Conservation (phyloP, 2,888 invertebrate genomes). For the Neoitamus cyanurus region DNA sequence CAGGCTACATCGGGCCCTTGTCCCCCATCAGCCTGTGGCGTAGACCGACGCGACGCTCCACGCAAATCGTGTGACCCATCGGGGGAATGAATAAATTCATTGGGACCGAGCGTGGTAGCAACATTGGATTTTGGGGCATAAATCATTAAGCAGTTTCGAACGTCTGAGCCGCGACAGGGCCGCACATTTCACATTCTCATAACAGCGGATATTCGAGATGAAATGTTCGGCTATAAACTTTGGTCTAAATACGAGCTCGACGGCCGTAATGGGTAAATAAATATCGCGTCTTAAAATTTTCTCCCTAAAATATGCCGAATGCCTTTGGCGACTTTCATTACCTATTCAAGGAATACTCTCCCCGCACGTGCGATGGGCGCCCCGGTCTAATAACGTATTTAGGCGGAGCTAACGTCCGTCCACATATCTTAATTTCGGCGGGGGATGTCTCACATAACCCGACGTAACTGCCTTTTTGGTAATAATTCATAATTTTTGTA, state of each 20-base stretch:
- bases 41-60: background rate
- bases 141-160: background rate
- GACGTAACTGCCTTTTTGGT: slow-evolving; percentile 24
- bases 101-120: background rate
- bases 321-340: slow-evolving; percentile 19
- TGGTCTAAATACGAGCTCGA: background rate
- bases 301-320: background rate
- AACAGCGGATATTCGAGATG: slow-evolving; percentile 11
- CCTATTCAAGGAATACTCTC: background rate
- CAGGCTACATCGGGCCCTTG: background rate
- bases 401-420: slow-evolving; percentile 15
- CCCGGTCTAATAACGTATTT: slow-evolving; percentile 16
- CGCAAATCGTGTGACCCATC: background rate
- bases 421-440: slow-evolving; percentile 39
- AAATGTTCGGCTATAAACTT: slow-evolving; percentile 11
- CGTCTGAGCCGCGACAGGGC: background rate
- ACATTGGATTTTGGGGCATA: background rate
- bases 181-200: slow-evolving; percentile 7
- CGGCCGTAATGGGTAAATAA: background rate
- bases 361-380: background rate
- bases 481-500: slow-evolving; percentile 44
- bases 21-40: background rate
- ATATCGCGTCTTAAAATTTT: background rate
- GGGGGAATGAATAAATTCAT: background rate
- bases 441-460: slow-evolving; percentile 31